Evolutionary conservation across 2,797 vertebrate species (phyloP), one percentile per base, ranked within the genome.

Genomic region (Enoplosus armatus): DNA sequence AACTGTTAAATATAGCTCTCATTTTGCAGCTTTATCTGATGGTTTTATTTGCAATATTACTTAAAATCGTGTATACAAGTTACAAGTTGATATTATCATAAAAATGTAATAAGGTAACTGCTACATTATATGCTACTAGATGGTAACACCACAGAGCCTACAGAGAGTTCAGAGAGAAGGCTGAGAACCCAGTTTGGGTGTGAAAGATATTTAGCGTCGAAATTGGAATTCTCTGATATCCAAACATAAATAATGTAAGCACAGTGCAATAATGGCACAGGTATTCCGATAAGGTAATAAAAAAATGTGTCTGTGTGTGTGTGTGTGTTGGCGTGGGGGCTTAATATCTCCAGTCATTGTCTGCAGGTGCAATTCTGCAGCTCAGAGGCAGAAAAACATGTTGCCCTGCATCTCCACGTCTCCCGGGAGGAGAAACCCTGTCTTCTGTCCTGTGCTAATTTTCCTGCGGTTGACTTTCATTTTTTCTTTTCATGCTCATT

Each of bases 171-270:
- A 66, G 29, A 68, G 22, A 62, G 27, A 68, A 64, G 33, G 6
- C 26, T 47, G 27, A 55, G 54, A 47, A 24, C 12, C n/a, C 24
- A 18, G 18, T 58, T 41, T 51, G 5, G 43, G 2, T 53, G 51
- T 55, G 35, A 66, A 75, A 75, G 24, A 72, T 61, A 75, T 79
- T 77, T 65, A 68, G 63, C 1, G 10, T 47, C 48, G 27, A 85
- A 87, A 72, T 22, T 47, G 58, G 20, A 84, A 71, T 79, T 73
- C 7, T 54, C 24, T 67, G 51, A 69, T 80, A 82, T 86, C 60
- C 22, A 66, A 80, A 67, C 41, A 83, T 78, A 84, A 87, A 84
- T 76, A 83, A 83, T 75, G 27, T 24, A 79, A 69, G 64, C n/a
- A 59, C 12, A 50, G 37, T 39, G 55, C 39, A 80, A 80, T 82